These are phyloP conservation scores for Amorpha juglandis DNA, from an alignment of 2,888 invertebrate genomes.

Conservation along the genomic window DNA sequence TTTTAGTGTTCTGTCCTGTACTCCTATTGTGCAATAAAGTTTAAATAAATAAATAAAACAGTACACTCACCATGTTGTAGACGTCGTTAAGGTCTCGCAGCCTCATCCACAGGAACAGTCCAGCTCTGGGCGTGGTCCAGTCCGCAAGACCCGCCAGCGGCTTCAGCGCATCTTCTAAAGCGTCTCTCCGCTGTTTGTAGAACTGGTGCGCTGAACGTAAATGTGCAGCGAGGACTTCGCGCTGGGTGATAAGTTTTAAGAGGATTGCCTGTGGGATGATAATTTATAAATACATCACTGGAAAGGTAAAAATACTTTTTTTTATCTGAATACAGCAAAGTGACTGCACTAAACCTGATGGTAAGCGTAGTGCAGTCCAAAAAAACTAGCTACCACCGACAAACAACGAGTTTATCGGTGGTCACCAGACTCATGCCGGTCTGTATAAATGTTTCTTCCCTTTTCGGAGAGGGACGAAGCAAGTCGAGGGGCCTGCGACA, in stretches of 20 bases:
- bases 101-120: conserved; percentile 92
- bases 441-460: no score
- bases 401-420: no score
- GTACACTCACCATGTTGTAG: conserved; percentile 86
- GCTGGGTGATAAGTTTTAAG: conserved; percentile 52
- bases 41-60: no score
- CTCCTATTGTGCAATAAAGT: no score
- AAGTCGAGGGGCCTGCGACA: no score
- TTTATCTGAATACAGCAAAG: no score
- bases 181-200: conserved; percentile 86
- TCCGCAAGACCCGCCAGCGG: conserved; percentile 84
- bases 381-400: no score
- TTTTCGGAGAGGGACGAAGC: no score
- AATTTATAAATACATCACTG: not conserved
- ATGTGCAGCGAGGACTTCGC: conserved; percentile 85
- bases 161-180: conserved; percentile 80
- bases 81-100: conserved; percentile 88
- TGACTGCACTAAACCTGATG: not conserved
- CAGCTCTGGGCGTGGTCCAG: conserved; percentile 87
- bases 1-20: no score
- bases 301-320: no score
- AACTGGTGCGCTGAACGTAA: conserved; percentile 83
- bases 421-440: no score
- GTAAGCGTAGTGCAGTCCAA: no score
- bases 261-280: conserved; percentile 54